A percentile compares a stretch with the other conserved stretches of the same genome.
These are phyloP conservation scores for Callimorpha dominula DNA, from an alignment of 2,888 invertebrate genomes.

Conservation along the genomic window DNA sequence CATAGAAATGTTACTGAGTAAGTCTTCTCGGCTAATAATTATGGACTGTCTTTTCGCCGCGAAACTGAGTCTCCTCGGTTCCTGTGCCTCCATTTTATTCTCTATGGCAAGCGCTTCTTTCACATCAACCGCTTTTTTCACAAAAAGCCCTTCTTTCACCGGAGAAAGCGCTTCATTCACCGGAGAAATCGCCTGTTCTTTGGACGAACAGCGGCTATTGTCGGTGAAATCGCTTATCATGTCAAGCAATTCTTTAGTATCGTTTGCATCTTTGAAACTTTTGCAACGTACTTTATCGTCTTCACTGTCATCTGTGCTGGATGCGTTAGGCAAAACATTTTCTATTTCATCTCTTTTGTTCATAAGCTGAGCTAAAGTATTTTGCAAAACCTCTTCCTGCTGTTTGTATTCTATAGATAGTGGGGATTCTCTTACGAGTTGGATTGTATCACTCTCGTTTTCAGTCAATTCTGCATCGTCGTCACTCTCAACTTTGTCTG, in stretches of 20 bases:
- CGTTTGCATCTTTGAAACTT: conserved; percentile 62
- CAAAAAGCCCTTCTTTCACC: background rate
- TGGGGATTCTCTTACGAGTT: background rate
- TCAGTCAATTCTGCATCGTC: conserved; percentile 19
- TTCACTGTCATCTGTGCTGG: background rate
- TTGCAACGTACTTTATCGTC: conserved; percentile 22
- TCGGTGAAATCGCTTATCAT: conserved; percentile 73
- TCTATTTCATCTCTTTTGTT: background rate
- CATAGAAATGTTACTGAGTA: conserved; percentile 71
- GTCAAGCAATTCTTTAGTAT: conserved; percentile 71
- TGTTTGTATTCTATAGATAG: conserved; percentile 5
- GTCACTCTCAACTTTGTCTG: conserved; percentile 9
- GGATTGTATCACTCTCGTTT: conserved; percentile 15
- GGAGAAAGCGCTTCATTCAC: background rate
- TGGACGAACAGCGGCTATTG: conserved; percentile 38
- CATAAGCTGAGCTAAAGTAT: conserved; percentile 6
- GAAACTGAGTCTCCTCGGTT: conserved; percentile 55
- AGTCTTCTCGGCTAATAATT: conserved; percentile 67
- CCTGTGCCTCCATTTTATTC: conserved; percentile 40
- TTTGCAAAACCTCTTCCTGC: background rate
- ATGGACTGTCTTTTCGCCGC: conserved; percentile 63
- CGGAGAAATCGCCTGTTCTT: background rate
- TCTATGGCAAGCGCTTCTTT: conserved; percentile 26
- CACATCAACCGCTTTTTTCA: background rate
- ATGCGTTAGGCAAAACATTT: background rate